Evolutionary conservation across 2,888 invertebrate species (phyloP).

Genomic region (Phaonia tiefii): DNA sequence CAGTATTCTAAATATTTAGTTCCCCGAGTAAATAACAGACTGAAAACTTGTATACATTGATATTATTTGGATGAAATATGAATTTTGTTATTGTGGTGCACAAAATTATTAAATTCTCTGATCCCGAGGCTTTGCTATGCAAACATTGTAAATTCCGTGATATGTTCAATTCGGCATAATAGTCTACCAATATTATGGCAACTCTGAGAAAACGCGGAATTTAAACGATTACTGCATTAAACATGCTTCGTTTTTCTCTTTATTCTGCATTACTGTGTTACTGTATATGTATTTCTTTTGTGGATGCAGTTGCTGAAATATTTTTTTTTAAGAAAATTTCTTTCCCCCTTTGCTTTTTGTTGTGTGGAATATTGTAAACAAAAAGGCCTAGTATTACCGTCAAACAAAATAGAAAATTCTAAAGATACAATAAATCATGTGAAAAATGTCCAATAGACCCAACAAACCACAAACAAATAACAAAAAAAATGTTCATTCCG

Average conservation of each 20-base stretch:
- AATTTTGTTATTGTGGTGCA: too few relatives aligned
- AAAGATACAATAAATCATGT: constrained; percentile 41
- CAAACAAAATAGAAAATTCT: background rate
- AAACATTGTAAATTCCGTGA: too few relatives aligned
- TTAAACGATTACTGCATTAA: constrained; percentile 11
- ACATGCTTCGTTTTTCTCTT: background rate
- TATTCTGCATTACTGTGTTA: background rate
- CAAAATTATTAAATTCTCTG: too few relatives aligned
- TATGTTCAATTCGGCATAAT: too few relatives aligned
- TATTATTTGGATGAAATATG: too few relatives aligned
- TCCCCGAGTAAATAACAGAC: too few relatives aligned
- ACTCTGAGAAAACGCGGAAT: background rate
- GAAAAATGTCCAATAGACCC: constrained; percentile 53
- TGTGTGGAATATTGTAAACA: constrained; percentile 50
- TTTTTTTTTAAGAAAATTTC: background rate
- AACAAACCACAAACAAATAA: constrained; percentile 48
- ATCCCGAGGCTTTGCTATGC: too few relatives aligned
- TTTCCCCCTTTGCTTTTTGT: constrained; percentile 14
- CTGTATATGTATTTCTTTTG: too few relatives aligned
- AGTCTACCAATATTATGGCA: too few relatives aligned
- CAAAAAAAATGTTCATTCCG: constrained; percentile 24
- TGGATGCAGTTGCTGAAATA: background rate
- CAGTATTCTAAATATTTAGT: too few relatives aligned
- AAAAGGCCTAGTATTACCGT: constrained; percentile 7
- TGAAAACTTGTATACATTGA: too few relatives aligned